Conservation (phyloP, 1,140 invertebrate genomes). For the Cydia fagiglandana region DNA sequence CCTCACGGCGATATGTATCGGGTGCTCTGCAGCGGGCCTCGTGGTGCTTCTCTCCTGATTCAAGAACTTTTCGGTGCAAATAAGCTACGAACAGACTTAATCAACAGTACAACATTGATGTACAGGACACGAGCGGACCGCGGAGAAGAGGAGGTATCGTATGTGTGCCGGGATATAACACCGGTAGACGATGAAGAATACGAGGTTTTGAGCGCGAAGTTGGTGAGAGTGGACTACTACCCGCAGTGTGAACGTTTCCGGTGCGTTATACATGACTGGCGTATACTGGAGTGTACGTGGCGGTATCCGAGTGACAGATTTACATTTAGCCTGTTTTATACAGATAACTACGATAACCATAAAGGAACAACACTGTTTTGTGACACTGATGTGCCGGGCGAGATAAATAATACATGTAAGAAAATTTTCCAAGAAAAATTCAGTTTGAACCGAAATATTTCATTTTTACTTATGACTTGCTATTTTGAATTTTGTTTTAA, state of each 20-base stretch:
- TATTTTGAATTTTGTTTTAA: not conserved
- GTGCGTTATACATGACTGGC: not conserved
- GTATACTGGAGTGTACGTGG: not conserved
- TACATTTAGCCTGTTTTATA: not conserved
- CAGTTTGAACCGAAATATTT: not conserved
- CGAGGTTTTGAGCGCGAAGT: too few relatives aligned
- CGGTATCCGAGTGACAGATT: not conserved
- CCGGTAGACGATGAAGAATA: too few relatives aligned
- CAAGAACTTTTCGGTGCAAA: not conserved
- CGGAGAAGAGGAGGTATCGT: not conserved
- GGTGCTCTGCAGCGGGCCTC: not conserved
- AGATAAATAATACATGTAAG: not conserved
- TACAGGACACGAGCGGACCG: not conserved
- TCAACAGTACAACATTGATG: not conserved
- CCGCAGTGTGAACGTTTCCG: not conserved
- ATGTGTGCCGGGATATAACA: not conserved
- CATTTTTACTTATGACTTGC: not conserved
- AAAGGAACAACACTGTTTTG: not conserved
- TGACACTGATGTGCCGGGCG: not conserved
- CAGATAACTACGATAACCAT: not conserved
- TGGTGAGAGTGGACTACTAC: not conserved
- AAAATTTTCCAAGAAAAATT: not conserved
- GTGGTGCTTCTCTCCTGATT: not conserved
- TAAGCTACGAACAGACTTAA: not conserved
- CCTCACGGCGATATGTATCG: not conserved